Evolutionary conservation across 2,797 vertebrate genomes (phyloP).

Genomic region (Ctenopoma multispine): DNA sequence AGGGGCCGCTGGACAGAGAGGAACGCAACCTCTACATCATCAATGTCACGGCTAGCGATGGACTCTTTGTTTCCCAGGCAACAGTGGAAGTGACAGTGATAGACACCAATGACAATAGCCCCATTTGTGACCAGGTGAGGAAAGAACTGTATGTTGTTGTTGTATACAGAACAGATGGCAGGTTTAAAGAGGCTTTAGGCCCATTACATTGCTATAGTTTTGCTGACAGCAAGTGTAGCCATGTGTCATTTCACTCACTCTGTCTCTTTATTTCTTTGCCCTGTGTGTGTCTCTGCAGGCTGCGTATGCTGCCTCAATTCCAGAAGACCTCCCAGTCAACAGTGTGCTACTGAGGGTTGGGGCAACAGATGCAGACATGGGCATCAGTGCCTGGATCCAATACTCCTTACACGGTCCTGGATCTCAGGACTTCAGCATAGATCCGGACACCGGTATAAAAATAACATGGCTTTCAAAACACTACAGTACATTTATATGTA

Average conservation of each 20-base stretch:
- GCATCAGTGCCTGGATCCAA: conserved; percentile 89
- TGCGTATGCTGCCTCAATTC: conserved; percentile 86
- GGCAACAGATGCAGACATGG: conserved; percentile 91
- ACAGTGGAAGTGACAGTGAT: conserved; percentile 91
- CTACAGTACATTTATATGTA: neutral
- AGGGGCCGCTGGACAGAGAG: conserved; percentile 92
- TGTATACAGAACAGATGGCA: neutral
- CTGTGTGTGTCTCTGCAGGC: conserved; percentile 78
- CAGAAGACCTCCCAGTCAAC: conserved; percentile 90
- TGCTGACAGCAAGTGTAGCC: neutral
- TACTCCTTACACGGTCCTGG: conserved; percentile 91
- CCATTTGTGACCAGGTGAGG: conserved; percentile 92
- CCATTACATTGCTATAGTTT: neutral
- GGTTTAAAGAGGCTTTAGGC: neutral
- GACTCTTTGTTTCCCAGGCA: conserved; percentile 93
- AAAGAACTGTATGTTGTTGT: neutral
- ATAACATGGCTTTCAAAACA: conserved; percentile 5
- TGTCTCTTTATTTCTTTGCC: neutral
- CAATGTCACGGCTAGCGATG: conserved; percentile 95
- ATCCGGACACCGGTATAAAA: conserved; percentile 90
- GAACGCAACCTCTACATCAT: conserved; percentile 91
- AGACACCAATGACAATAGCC: conserved; percentile 95
- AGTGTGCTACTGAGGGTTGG: conserved; percentile 88
- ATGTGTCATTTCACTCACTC: neutral
- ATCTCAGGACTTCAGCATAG: conserved; percentile 91